Evolutionary conservation across 2,797 vertebrate species (phyloP), one percentile per base, ranked within the genome.

Genomic region (Todus mexicanus): DNA sequence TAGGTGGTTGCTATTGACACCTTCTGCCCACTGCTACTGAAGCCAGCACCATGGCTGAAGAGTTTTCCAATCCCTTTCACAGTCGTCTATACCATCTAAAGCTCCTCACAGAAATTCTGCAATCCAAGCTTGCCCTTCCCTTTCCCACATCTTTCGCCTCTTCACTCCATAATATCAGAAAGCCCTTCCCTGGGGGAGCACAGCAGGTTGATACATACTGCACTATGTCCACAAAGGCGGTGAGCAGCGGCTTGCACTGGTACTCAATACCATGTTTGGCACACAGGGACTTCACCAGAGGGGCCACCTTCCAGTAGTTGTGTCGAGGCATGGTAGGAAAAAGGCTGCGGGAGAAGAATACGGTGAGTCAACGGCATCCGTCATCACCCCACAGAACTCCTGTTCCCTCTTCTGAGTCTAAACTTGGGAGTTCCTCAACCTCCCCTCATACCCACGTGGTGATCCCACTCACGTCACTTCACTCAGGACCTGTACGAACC

Each of bases 301-400:
- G 97, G 3, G 97, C 97, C 77, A 97, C 97, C 70, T 98, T 98
- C 96, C 97, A 95, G 93, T 97, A 98, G 68, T 98, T 98, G 93
- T 98, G 98, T 17, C 97, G 84, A 1, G 97, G 98, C 97, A 97
- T 97, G 0, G 95, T 98, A 15, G 98, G 98, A 25, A 98, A 98
- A 13, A 98, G 97, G 88, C 98, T 98, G 95, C 5, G 65, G 75
- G 71, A 47, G 86, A 73, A 94, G 68, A 6, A 42, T 11, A 22
- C 0, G 9, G 14, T 18, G 27, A 50, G 11, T 79, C 59, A 81
- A 40, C 2, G 20, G 51, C 38, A 72, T 26, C n/a, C 1, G 0
- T 19, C 57, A 31, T 4, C 48, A 40, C 7, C 38, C 6, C 37
- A 20, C 0, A 8, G 48, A 48, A 56, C 19, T 68, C 35, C 29